Conservation (phyloP, 2,797 vertebrate species). For the Macropodus opercularis region DNA sequence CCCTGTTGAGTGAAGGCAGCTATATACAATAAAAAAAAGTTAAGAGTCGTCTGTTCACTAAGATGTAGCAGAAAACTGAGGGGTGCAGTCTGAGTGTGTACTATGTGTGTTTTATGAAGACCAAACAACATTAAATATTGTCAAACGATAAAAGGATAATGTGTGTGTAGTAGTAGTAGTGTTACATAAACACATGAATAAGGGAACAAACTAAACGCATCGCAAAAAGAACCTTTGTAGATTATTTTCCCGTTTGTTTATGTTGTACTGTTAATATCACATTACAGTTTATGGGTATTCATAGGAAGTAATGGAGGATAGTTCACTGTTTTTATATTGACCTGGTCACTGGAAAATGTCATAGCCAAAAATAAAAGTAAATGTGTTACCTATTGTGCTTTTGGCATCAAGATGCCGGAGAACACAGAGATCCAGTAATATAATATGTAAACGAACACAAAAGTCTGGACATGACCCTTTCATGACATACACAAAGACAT, state of each 20-base stretch:
- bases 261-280: neutral
- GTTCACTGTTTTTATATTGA: neutral
- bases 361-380: too few relatives aligned
- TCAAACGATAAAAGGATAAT: neutral
- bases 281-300: neutral
- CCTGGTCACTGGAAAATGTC: too few relatives aligned
- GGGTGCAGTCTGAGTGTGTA: conserved; percentile 15
- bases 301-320: neutral
- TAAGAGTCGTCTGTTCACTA: conserved; percentile 34
- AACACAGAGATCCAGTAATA: too few relatives aligned
- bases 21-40: conserved; percentile 51
- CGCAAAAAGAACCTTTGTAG: neutral
- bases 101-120: conserved; percentile 1
- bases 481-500: too few relatives aligned
- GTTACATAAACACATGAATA: conserved; percentile 12
- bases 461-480: too few relatives aligned
- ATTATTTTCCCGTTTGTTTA: conserved; percentile 1
- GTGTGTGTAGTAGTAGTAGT: neutral
- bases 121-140: neutral
- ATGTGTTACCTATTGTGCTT: too few relatives aligned
- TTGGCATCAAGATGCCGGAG: too few relatives aligned
- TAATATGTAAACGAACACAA: too few relatives aligned
- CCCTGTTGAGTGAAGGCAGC: conserved; percentile 22
- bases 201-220: neutral
- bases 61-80: conserved; percentile 39